Base-by-base conservation (phyloP, 2,888 invertebrate species). In the Anticlea derivata region DNA sequence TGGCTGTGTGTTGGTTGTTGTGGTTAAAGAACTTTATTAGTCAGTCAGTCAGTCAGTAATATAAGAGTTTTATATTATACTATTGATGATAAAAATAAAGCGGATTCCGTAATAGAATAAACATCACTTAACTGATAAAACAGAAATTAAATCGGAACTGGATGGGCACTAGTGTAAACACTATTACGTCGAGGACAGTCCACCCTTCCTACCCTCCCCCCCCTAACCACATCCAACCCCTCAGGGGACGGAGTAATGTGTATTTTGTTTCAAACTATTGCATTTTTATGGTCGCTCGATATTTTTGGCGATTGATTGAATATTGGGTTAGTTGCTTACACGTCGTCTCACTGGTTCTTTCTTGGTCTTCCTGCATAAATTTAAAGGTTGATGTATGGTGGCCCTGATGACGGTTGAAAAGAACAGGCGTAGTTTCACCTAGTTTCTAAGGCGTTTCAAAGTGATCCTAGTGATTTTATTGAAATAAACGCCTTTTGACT, bases 81-180 rank as follows among this genome's bases (percentile, higher is more conserved):
- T 17, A 17, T n/a, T n/a, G n/a, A n/a, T n/a, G n/a, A n/a, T 17
- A 17, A 17, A 12, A 31, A 10, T 2, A 6, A 20, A 22, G 10
- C 10, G 7, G 5, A 31, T 7, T n/a, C 1, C 17, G 4, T 43
- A 33, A 24, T 43, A 50, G 29, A 40, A 48, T 37, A 58, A 57
- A 55, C 50, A 47, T 35, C 49, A 52, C 11, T 43, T 55, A 37
- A 61, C 57, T 60, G 54, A 60, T 63, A 60, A 58, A 60, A 71
- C 64, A 67, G 61, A 69, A 73, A 71, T 72, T 68, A 66, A 70
- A 71, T 72, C 63, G 61, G 62, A 66, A 50, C 57, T 55, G 52
- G 64, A 60, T 54, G 61, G 65, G 58, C 64, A 56, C 52, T 64
- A 66, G 53, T 55, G 69, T 67, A 74, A 73, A 74, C 67, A 75